Base-by-base conservation (phyloP, 2,797 vertebrate genomes). In the Tolypeutes matacus region DNA sequence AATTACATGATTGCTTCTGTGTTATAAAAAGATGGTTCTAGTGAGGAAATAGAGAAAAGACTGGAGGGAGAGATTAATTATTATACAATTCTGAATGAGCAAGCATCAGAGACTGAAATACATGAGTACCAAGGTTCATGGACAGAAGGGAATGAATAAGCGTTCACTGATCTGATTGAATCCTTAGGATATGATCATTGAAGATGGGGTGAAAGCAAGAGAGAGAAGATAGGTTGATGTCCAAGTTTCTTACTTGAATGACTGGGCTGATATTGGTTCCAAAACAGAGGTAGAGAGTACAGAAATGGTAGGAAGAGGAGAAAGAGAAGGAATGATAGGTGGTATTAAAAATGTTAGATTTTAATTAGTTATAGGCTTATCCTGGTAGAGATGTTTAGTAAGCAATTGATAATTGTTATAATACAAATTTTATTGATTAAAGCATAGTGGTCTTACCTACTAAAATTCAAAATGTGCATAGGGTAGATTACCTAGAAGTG, bases 41-140 rank as follows among this genome's bases (percentile, higher is more conserved):
- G 7, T 18, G 27, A 60, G 17, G 46, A 46, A 21, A 11, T 20
- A 58, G 36, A 77, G 51, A 11, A 72, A 23, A 49, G 39, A 8
- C 36, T 17, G 13, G 14, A 69, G 27, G 10, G 18, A 7, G 31
- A 85, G 49, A 31, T 34, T 18, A 25, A 23, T 42, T 18, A 6
- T 51, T 51, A 17, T 8, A 2, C 8, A 4, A 39, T n/a, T 34
- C 31, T 11, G 67, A n/a, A 21, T 0, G 18, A 69, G 56, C 11
- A 84, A 20, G 3, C 12, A 20, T 42, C n/a, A 3, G 56, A 78
- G 25, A 36, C 64, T 20, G 14, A 14, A 8, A 60, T n/a, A 0
- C 0, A 2, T 27, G n/a, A 36, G 15, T 36, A 13, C 18, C 1
- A 1, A 13, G 12, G 62, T 0, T 0, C 4, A 8, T 7, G 13